These are phyloP conservation scores for Grallaria varia DNA, from an alignment of 2,113 vertebrate genomes.

Conservation along the genomic window DNA sequence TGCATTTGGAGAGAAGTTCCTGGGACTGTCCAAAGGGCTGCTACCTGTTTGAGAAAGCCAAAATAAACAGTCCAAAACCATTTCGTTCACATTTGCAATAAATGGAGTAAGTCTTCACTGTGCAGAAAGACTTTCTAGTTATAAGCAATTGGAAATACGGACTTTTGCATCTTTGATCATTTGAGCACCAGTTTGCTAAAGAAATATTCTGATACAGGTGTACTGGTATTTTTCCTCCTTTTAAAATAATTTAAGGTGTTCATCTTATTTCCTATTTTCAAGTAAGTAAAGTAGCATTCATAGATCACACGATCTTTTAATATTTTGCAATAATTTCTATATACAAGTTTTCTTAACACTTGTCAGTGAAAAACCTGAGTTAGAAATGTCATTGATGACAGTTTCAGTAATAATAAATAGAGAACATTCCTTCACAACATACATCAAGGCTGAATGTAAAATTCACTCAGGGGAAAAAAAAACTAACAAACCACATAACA, in stretches of 20 bases:
- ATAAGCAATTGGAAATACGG: background rate
- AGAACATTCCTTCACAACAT: background rate
- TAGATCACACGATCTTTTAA: background rate
- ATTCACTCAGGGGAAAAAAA: background rate
- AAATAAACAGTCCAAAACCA: background rate
- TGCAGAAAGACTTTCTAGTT: background rate
- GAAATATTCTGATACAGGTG: background rate
- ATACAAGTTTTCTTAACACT: background rate
- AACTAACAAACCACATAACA: background rate
- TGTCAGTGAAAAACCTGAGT: background rate
- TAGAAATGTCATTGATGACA: background rate
- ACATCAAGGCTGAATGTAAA: background rate
- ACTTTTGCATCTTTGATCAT: background rate
- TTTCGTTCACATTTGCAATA: background rate
- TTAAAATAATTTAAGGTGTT: background rate
- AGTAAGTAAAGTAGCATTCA: background rate
- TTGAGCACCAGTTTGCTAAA: background rate
- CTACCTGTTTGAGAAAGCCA: slow-evolving; percentile 77
- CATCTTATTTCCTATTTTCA: background rate
- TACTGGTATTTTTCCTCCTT: background rate
- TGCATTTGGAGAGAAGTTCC: slow-evolving; percentile 97
- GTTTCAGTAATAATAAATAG: background rate
- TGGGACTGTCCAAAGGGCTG: slow-evolving; percentile 95
- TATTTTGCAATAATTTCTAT: background rate
- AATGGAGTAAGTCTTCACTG: background rate